Percentiles rank a stretch among this genome's conserved stretches.
These are phyloP conservation scores for Acrossocheilus fasciatus DNA, from an alignment of 2,797 vertebrate genomes.

Conservation along the genomic window DNA sequence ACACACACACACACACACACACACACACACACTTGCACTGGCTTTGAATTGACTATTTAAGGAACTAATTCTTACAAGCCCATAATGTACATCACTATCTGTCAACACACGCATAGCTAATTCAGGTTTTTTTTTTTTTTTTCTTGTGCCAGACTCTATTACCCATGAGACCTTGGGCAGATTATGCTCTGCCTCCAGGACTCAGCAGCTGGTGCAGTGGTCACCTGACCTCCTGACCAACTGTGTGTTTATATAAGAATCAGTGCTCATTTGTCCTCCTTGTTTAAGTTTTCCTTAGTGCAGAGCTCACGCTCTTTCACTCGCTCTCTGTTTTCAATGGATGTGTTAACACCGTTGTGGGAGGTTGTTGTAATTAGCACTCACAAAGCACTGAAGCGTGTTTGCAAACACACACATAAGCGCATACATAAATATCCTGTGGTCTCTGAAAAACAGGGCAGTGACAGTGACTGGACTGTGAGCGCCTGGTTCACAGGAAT, in stretches of 20 bases:
- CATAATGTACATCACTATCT: conserved; percentile 7
- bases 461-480: neutral
- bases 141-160: conserved; percentile 38
- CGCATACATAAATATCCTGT: conserved; percentile 8
- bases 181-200: conserved; percentile 34
- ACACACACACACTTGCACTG: neutral
- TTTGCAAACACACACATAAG: conserved; percentile 40
- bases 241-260: conserved; percentile 32
- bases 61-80: neutral
- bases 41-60: neutral
- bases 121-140: neutral
- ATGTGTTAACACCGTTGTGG: conserved; percentile 34
- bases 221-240: conserved; percentile 47
- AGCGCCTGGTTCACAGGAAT: neutral
- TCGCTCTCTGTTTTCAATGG: conserved; percentile 4
- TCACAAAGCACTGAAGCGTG: conserved; percentile 34
- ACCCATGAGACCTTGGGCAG: conserved; percentile 37
- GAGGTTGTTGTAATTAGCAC: conserved; percentile 48
- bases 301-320: neutral
- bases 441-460: neutral
- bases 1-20: neutral
- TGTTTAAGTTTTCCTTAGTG: conserved; percentile 15
- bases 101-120: conserved; percentile 3
- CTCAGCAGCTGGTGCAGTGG: conserved; percentile 49
- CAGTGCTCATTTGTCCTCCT: conserved; percentile 8